phyloP scores from a whole-genome alignment of 2,888 invertebrate species.

The Orthosia incerta region DNA sequence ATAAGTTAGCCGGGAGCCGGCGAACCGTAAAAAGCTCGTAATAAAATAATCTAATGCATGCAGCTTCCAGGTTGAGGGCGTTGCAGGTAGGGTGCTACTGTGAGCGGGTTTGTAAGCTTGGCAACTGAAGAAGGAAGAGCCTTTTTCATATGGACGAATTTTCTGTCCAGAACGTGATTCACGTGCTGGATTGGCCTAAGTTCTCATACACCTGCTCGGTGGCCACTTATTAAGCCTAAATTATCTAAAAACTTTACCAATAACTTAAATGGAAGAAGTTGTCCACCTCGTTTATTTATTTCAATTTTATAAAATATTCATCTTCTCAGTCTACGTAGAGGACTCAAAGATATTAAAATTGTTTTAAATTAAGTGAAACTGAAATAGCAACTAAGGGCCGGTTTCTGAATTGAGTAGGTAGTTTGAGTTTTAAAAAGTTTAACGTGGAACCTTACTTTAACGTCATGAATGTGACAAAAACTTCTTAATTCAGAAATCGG shows the following conservation, averaged over 20 bases:
- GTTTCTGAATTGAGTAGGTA: neutral
- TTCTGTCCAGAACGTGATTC: neutral
- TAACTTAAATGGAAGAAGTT: neutral
- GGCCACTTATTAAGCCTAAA: too few relatives aligned
- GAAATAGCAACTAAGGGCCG: neutral
- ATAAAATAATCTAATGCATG: constrained; percentile 58
- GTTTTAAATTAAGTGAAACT: too few relatives aligned
- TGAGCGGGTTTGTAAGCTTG: constrained; percentile 4
- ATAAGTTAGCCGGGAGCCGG: constrained; percentile 1
- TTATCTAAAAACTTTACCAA: neutral
- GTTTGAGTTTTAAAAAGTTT: neutral
- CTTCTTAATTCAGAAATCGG: neutral
- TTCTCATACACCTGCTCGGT: too few relatives aligned
- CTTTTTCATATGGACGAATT: neutral
- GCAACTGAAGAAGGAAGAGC: neutral
- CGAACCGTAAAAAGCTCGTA: constrained; percentile 35
- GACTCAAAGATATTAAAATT: too few relatives aligned
- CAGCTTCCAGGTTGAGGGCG: constrained; percentile 36
- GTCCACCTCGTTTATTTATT: too few relatives aligned
- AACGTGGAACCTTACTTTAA: neutral
- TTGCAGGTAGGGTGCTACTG: constrained; percentile 2
- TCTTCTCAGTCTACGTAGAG: neutral
- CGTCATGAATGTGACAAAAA: neutral
- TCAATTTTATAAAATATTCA: neutral
- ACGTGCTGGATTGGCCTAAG: too few relatives aligned